Conservation (phyloP, 1,140 invertebrate genomes). For the Ylistrum balloti region DNA sequence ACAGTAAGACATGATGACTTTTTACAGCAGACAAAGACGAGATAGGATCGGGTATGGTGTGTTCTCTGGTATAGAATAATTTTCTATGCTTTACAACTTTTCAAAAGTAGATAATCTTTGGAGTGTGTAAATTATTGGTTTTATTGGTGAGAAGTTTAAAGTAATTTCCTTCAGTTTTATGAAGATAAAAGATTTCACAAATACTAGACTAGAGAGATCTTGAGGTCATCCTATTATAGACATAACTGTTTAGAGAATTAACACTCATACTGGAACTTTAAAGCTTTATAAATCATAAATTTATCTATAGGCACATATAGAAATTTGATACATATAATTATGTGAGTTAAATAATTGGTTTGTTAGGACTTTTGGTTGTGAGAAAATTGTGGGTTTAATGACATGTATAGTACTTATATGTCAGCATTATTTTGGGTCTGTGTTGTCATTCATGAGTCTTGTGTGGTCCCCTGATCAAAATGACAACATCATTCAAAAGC, state of each 20-base stretch:
- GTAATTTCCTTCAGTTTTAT: not conserved
- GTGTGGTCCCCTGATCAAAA: not conserved
- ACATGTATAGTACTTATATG: not conserved
- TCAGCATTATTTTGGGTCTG: not conserved
- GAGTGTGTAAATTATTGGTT: not conserved
- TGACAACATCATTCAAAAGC: not conserved
- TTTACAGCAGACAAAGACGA: not conserved
- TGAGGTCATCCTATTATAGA: not conserved
- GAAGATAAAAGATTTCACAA: constrained; percentile 5
- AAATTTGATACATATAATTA: not conserved
- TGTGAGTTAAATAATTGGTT: not conserved
- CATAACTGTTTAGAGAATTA: not conserved
- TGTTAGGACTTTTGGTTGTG: not conserved
- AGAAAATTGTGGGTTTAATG: not conserved
- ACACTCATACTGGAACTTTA: not conserved
- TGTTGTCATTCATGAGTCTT: not conserved
- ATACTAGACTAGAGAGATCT: not conserved
- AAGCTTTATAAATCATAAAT: not conserved
- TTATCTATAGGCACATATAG: not conserved
- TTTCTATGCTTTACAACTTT: not conserved
- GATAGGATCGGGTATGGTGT: not conserved
- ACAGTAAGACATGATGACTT: not conserved
- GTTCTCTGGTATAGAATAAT: not conserved
- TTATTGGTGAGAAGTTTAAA: not conserved
- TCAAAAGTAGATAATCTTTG: not conserved